Base-by-base conservation (phyloP, 2,888 invertebrate species). In the Lymantria dispar region DNA sequence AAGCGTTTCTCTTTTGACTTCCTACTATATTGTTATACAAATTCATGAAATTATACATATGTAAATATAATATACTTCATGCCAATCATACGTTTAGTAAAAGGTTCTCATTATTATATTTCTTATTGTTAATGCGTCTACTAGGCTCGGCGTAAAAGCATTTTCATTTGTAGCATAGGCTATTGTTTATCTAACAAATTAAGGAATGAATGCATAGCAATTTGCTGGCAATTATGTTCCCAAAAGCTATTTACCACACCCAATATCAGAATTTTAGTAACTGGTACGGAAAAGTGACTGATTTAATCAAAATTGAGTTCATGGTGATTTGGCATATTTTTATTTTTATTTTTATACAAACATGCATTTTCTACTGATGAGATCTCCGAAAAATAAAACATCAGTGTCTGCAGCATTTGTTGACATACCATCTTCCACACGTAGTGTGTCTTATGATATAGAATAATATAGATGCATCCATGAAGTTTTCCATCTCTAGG, bases 271-370 rank as follows among this genome's bases (percentile, higher is more conserved):
- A 12, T 39, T n/a, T 22, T 45, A 48, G 47, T 58, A 54, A 52
- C 42, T 62, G 22, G 46, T 48, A 54, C 60, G 43, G 60, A 60
- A 59, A 61, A 65, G 57, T 60, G 50, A 60, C 57, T 62, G 68
- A 67, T 53, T 43, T 58, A 62, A 58, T 62, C 55, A 57, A 68
- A 69, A 64, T 71, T 72, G 63, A 56, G 63, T 38, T 56, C 36
- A 53, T 49, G 62, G 36, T 76, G 76, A 77, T 63, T 47, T 12
- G 41, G 72, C 72, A 51, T 39, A 69, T 70, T 55, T 40, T 47
- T 41, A 40, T 8, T 14, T 43, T 47, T 42, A 42, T 36, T 41
- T 11, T 30, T 22, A 22, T n/a, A n/a, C n/a, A n/a, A n/a, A n/a
- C n/a, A n/a, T n/a, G n/a, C n/a, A n/a, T n/a, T n/a, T n/a, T n/a